Conservation (phyloP, 2,888 invertebrate species). For the Steinernema scapterisci region DNA sequence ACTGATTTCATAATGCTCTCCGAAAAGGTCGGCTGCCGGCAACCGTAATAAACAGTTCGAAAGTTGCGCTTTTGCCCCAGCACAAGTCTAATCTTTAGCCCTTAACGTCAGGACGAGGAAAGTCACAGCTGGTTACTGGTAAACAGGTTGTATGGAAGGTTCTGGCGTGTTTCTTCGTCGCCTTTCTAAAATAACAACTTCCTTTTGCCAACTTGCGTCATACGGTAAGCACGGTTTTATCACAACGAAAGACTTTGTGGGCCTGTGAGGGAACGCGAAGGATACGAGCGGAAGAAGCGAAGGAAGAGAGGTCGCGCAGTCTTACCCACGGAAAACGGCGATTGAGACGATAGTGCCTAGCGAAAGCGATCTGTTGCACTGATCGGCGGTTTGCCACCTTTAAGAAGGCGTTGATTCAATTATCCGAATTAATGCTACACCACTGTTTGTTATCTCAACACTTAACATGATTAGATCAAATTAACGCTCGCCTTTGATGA, state of each 20-base stretch:
- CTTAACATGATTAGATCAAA: constrained; percentile 33
- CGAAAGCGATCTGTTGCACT: constrained; percentile 27
- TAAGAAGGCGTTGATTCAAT: constrained; percentile 32
- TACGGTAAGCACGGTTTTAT: constrained; percentile 7
- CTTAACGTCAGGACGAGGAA: not conserved
- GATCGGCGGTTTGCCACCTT: constrained; percentile 30
- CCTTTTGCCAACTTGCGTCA: not conserved
- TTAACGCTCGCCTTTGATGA: constrained; percentile 24
- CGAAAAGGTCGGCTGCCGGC: not conserved
- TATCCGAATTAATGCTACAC: constrained; percentile 33
- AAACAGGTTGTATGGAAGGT: constrained; percentile 21
- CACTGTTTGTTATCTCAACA: constrained; percentile 33
- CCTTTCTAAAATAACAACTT: constrained; percentile 25
- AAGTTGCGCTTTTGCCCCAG: no score
- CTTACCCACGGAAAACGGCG: not conserved
- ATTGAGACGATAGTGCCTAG: constrained; percentile 20
- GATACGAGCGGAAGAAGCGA: not conserved
- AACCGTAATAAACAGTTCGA: not conserved
- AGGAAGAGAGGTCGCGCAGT: not conserved
- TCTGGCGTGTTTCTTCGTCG: not conserved
- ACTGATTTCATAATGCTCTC: not conserved
- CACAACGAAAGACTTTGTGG: not conserved
- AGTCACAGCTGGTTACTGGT: not conserved
- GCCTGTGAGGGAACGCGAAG: no score
- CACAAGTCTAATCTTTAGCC: no score